Evolutionary conservation across 2,888 invertebrate species (phyloP).

Genomic region (Caenorhabditis angaria): DNA sequence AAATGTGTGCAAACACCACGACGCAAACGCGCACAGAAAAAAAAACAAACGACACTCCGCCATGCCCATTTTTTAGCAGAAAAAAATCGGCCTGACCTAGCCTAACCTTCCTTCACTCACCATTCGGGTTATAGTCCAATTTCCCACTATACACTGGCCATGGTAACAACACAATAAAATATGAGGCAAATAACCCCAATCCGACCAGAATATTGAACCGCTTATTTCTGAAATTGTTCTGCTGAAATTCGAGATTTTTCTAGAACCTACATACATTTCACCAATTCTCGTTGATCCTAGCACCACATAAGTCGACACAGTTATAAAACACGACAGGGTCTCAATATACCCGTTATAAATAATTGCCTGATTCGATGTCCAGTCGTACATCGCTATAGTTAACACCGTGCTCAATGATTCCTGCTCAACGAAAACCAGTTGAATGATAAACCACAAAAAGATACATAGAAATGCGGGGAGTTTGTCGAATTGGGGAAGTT

Average conservation of each 20-base stretch:
- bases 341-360: neutral
- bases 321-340: neutral
- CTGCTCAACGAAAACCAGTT: too few species aligned
- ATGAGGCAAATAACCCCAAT: neutral
- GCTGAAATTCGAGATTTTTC: neutral
- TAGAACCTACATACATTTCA: neutral
- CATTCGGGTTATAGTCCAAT: constrained; percentile 35
- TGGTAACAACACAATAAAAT: neutral
- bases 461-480: constrained; percentile 32
- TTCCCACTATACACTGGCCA: constrained; percentile 43
- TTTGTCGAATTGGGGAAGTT: constrained; percentile 33
- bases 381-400: too few species aligned
- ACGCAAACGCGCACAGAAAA: too few species aligned
- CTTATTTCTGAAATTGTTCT: neutral
- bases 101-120: too few species aligned
- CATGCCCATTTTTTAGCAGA: too few species aligned
- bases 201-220: neutral
- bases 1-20: too few species aligned
- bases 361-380: neutral
- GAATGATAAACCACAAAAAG: constrained; percentile 27
- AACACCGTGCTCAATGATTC: too few species aligned
- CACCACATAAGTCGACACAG: neutral
- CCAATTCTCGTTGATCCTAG: neutral
- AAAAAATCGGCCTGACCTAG: too few species aligned
- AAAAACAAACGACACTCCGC: too few species aligned